phyloP scores from a whole-genome alignment of 2,888 invertebrate species.

The Habroteleia sp. region DNA sequence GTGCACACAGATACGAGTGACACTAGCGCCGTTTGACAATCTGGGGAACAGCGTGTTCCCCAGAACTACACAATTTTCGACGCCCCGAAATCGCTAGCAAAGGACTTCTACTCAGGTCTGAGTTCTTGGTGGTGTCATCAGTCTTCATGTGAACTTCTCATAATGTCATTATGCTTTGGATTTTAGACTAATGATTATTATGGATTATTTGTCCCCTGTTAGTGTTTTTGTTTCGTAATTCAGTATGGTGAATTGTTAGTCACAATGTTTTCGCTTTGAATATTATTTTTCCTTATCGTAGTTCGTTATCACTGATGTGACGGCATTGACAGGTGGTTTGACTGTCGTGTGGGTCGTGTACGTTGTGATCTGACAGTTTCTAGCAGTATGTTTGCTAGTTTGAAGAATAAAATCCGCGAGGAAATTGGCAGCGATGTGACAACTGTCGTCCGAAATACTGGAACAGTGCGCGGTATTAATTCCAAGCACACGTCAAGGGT shows the following conservation, averaged over 20 bases:
- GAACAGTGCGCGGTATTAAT: constrained; percentile 75
- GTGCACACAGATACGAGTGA: too few species aligned
- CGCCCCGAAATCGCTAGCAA: too few species aligned
- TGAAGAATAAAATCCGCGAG: constrained; percentile 94
- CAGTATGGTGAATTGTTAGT: constrained; percentile 12
- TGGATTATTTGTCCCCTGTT: constrained; percentile 12
- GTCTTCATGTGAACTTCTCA: constrained; percentile 22
- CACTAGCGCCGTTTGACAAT: too few species aligned
- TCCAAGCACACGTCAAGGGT: constrained; percentile 78
- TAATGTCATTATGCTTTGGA: constrained; percentile 20
- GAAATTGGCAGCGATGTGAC: constrained; percentile 92
- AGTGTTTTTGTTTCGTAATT: constrained; percentile 29
- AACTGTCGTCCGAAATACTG: constrained; percentile 78
- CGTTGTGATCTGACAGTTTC: constrained; percentile 10
- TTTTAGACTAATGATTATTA: constrained; percentile 12
- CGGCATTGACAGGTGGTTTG: constrained; percentile 68
- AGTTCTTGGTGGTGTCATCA: too few species aligned
- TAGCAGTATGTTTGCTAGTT: constrained; percentile 88
- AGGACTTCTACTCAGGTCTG: too few species aligned
- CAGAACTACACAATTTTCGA: too few species aligned
- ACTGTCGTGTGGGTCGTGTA: constrained; percentile 47
- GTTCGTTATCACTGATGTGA: constrained; percentile 61
- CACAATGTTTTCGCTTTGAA: constrained; percentile 38
- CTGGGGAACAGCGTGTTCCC: too few species aligned
- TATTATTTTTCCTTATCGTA: constrained; percentile 22